Conservation (phyloP, 2,888 invertebrate species). For the Nemotelus nigrinus region DNA sequence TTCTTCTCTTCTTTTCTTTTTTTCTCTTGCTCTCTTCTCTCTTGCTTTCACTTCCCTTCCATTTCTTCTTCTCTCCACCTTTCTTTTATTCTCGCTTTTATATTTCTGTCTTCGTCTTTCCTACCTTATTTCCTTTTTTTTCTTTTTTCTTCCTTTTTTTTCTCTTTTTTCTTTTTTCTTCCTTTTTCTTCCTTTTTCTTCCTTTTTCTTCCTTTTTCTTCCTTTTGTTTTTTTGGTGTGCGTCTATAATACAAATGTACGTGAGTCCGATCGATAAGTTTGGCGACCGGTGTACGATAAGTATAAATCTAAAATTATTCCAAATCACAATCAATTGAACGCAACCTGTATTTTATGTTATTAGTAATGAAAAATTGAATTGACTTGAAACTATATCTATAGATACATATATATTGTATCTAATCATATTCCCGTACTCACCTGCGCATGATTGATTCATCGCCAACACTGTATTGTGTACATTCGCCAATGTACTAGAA, state of each 20-base stretch:
- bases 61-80: not conserved
- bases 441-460: constrained; percentile 24
- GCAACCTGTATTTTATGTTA: too few relatives aligned
- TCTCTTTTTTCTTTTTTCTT: too few relatives aligned
- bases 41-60: not conserved
- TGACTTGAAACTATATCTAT: too few relatives aligned
- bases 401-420: too few relatives aligned
- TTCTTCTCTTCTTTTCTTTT: not conserved
- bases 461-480: not conserved
- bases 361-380: too few relatives aligned
- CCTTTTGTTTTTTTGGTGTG: not conserved
- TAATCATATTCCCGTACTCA: too few relatives aligned
- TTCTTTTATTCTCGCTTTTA: not conserved
- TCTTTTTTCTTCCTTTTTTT: not conserved
- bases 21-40: not conserved
- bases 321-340: too few relatives aligned
- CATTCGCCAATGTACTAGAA: not conserved
- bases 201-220: not conserved
- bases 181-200: too few relatives aligned
- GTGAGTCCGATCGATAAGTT: too few relatives aligned
- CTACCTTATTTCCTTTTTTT: not conserved
- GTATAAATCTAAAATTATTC: too few relatives aligned
- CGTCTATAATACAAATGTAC: too few relatives aligned
- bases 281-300: too few relatives aligned
- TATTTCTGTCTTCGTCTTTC: not conserved